These are phyloP conservation scores for Uromys caudimaculatus DNA, from an alignment of 2,797 vertebrate species.

Conservation along the genomic window DNA sequence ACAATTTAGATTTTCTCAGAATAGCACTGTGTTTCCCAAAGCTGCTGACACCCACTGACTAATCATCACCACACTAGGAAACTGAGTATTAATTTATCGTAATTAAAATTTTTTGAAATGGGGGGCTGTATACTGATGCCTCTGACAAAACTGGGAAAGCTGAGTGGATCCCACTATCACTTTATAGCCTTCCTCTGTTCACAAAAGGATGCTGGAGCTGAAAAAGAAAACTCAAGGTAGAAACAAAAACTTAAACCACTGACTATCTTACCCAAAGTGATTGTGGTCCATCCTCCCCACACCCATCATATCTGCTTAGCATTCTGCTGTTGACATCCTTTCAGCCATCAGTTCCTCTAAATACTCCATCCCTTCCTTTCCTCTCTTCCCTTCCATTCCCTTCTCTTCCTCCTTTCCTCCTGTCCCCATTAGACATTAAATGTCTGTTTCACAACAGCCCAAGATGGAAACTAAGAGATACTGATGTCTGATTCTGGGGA, in stretches of 20 bases:
- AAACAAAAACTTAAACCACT: not conserved
- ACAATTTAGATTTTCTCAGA: not conserved
- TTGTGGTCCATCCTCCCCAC: not conserved
- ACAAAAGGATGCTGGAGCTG: not conserved
- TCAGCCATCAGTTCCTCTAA: not conserved
- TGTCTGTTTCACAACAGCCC: not conserved
- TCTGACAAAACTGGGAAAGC: not conserved
- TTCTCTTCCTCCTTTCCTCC: not conserved
- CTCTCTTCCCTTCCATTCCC: not conserved
- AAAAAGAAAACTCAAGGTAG: not conserved
- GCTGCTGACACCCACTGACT: not conserved
- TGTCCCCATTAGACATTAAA: not conserved
- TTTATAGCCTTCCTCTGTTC: not conserved
- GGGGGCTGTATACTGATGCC: not conserved
- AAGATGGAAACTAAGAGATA: not conserved
- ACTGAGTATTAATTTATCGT: not conserved
- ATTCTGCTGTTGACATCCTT: not conserved
- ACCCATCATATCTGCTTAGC: not conserved
- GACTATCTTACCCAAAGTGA: not conserved
- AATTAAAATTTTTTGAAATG: not conserved
- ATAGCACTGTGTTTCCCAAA: not conserved
- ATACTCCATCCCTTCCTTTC: not conserved
- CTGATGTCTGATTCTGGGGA: accelerated
- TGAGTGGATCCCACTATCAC: not conserved
- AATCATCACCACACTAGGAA: not conserved